Percentiles rank a stretch among this genome's conserved stretches.
Evolutionary conservation across 2,888 invertebrate genomes (phyloP).

Genomic region (Cactoblastis cactorum): DNA sequence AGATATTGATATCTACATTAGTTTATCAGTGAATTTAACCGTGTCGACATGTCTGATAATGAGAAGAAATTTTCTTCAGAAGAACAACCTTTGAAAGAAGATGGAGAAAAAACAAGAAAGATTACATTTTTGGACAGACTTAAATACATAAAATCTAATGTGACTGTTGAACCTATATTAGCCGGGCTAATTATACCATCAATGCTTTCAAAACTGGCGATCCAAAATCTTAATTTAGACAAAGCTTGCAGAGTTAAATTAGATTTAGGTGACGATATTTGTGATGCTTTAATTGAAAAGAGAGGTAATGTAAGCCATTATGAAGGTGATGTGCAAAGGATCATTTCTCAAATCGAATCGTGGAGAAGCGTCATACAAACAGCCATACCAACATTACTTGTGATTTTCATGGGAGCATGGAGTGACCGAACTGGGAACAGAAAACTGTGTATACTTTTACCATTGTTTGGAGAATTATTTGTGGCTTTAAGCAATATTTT

Average conservation of each 20-base stretch:
- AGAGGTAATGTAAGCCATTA: constrained; percentile 77
- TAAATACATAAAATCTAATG: constrained; percentile 74
- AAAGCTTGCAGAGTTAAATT: constrained; percentile 63
- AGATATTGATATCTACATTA: constrained; percentile 2
- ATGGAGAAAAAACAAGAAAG: constrained; percentile 30
- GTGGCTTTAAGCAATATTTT: constrained; percentile 69
- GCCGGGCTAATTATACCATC: constrained; percentile 83
- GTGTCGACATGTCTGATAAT: constrained; percentile 37
- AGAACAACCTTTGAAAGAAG: constrained; percentile 47
- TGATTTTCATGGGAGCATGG: constrained; percentile 81
- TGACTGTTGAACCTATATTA: constrained; percentile 85
- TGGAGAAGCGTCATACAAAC: constrained; percentile 80
- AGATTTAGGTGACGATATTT: constrained; percentile 51
- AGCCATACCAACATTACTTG: constrained; percentile 72
- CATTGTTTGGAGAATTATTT: constrained; percentile 73
- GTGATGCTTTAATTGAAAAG: constrained; percentile 51
- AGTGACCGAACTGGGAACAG: constrained; percentile 79
- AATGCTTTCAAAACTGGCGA: constrained; percentile 83
- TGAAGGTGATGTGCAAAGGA: constrained; percentile 80
- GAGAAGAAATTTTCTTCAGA: constrained; percentile 36
- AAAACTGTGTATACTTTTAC: constrained; percentile 77
- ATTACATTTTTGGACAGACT: constrained; percentile 76
- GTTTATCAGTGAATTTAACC: constrained; percentile 22
- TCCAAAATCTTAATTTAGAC: constrained; percentile 66
- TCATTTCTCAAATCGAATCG: constrained; percentile 75